A percentile compares a stretch with the other conserved stretches of the same genome.
These are phyloP conservation scores for Enteromius argenteus DNA, from an alignment of 2,797 vertebrate species.

Conservation along the genomic window DNA sequence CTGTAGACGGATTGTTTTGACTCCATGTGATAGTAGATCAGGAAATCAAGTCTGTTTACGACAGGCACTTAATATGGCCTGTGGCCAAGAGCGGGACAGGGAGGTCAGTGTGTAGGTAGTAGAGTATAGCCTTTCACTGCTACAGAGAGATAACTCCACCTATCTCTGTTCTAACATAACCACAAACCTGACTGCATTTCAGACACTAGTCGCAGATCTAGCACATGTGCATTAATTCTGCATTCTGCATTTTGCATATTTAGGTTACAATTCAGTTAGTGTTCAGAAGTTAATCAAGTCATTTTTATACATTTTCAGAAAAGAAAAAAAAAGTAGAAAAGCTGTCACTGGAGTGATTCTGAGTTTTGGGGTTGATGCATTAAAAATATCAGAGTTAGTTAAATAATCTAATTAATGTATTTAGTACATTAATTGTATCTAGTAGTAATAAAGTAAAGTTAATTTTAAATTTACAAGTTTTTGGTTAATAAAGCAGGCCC, in stretches of 20 bases:
- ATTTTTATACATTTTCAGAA: not conserved
- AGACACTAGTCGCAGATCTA: constrained; percentile 14
- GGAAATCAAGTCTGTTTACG: constrained; percentile 59
- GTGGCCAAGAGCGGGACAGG: constrained; percentile 77
- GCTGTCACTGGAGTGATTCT: not conserved
- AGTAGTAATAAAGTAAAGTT: not conserved
- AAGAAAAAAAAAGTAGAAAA: not conserved
- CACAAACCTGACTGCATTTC: constrained; percentile 29
- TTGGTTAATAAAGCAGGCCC: not conserved
- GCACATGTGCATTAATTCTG: not conserved
- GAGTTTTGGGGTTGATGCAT: too few relatives aligned
- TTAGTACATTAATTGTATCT: not conserved
- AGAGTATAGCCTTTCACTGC: constrained; percentile 76
- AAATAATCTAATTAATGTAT: not conserved
- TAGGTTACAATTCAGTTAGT: not conserved
- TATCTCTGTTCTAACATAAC: constrained; percentile 45
- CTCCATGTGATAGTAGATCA: constrained; percentile 59
- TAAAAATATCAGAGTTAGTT: not conserved
- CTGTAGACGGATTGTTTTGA: constrained; percentile 44
- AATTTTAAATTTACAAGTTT: not conserved
- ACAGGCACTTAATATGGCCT: constrained; percentile 61
- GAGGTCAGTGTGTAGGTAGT: constrained; percentile 79
- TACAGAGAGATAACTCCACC: constrained; percentile 42
- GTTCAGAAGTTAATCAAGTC: not conserved
- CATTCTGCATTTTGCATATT: not conserved